Conservation (phyloP, 2,113 vertebrate species). For the Oncorhynchus gorbuscha region DNA sequence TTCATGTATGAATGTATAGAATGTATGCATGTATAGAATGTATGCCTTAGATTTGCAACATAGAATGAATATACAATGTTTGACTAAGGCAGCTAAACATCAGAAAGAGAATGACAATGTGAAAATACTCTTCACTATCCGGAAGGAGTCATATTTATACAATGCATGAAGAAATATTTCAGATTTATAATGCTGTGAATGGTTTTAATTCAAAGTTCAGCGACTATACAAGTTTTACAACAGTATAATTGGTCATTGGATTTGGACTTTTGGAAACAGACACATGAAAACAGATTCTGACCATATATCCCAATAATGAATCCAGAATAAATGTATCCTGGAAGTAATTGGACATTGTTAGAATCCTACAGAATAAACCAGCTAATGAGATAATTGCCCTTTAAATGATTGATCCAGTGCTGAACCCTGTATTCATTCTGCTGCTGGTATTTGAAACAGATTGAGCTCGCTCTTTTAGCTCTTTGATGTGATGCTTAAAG, state of each 20-base stretch:
- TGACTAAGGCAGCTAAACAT: background rate
- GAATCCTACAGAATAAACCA: conserved; percentile 53
- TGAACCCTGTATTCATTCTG: conserved; percentile 70
- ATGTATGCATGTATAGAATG: too few relatives aligned
- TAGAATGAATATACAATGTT: background rate
- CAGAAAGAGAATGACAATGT: background rate
- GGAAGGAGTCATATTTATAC: background rate
- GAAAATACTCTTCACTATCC: background rate
- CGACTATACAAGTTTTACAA: conserved; percentile 34
- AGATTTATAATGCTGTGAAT: conserved; percentile 28
- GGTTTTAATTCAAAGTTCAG: conserved; percentile 28
- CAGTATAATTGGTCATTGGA: conserved; percentile 22
- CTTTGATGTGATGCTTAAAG: conserved; percentile 59
- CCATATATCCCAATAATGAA: conserved; percentile 21
- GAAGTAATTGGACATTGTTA: conserved; percentile 62
- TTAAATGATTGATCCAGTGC: conserved; percentile 74
- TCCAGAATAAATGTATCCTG: conserved; percentile 36
- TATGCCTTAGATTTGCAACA: too few relatives aligned
- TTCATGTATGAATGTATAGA: too few relatives aligned
- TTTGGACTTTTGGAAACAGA: conserved; percentile 37
- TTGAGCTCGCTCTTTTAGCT: conserved; percentile 60
- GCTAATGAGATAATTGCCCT: conserved; percentile 76
- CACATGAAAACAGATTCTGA: conserved; percentile 39
- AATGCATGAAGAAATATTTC: background rate
- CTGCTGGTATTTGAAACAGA: conserved; percentile 73